phyloP scores from a whole-genome alignment of 2,888 invertebrate species.

The Aspidapion aeneum region DNA sequence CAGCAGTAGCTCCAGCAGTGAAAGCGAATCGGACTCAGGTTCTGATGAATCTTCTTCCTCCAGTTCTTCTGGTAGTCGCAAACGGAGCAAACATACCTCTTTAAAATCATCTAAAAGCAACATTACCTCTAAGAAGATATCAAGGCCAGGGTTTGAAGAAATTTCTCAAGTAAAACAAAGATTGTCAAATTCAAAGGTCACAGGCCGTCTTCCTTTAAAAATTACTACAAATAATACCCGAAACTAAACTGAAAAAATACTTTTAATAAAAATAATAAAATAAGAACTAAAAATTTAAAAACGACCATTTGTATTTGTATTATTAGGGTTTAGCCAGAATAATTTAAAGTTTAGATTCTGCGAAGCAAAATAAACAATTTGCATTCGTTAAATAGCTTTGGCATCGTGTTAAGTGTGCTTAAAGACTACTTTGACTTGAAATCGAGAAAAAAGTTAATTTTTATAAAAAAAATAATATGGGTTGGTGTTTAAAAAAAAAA shows the following conservation, averaged over 20 bases:
- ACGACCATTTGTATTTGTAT: no score
- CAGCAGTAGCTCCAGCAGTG: constrained; percentile 23
- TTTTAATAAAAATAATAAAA: no score
- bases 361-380: no score
- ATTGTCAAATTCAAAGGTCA: not conserved
- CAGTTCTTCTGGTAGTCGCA: not conserved
- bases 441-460: no score
- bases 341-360: no score
- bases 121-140: not conserved
- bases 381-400: no score
- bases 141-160: not conserved
- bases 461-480: no score
- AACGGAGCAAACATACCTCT: not conserved
- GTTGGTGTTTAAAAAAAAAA: no score
- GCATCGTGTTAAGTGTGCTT: no score
- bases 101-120: not conserved
- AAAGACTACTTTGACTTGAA: no score
- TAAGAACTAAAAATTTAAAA: constrained; percentile 6
- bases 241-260: no score
- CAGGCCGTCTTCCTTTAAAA: not conserved
- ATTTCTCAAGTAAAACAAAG: not conserved
- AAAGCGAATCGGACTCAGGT: constrained; percentile 25
- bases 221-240: not conserved
- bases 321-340: no score
- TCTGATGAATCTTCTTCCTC: constrained; percentile 1